Percentiles rank a stretch among this genome's conserved stretches.
Evolutionary conservation across 2,113 vertebrate species (phyloP).

Genomic region (Gavia stellata): DNA sequence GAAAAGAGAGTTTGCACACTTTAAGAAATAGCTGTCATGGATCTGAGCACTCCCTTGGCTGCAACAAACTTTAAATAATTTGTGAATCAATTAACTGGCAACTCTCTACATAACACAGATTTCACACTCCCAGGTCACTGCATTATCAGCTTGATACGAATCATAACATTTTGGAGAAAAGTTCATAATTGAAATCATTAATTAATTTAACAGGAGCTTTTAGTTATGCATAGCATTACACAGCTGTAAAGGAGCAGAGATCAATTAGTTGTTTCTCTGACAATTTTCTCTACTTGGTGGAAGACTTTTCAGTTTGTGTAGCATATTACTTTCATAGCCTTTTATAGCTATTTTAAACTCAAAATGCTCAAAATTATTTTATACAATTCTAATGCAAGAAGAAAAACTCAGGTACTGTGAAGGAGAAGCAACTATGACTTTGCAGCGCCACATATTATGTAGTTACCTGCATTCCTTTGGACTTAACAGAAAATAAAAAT

Average conservation of each 20-base stretch:
- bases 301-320: conserved; percentile 67
- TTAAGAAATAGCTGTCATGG: conserved; percentile 82
- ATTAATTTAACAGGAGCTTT: conserved; percentile 94
- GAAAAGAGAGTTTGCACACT: conserved; percentile 78
- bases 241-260: conserved; percentile 86
- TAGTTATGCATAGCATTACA: conserved; percentile 91
- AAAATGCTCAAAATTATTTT: not conserved
- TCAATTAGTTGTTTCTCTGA: conserved; percentile 82
- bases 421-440: not conserved
- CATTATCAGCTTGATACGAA: conserved; percentile 88
- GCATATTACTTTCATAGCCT: not conserved
- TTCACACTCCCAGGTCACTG: conserved; percentile 89
- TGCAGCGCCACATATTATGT: not conserved
- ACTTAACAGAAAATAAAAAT: not conserved
- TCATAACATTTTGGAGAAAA: conserved; percentile 96
- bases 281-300: conserved; percentile 65
- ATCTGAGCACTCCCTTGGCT: conserved; percentile 84
- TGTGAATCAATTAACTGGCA: conserved; percentile 96
- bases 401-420: not conserved
- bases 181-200: conserved; percentile 97
- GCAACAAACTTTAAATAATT: conserved; percentile 97
- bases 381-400: not conserved
- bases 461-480: not conserved
- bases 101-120: conserved; percentile 89
- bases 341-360: conserved; percentile 5